Evolutionary conservation across 2,888 invertebrate species (phyloP), one percentile per base, ranked within the genome.

Genomic region (Acanthococcus lagerstroemiae): DNA sequence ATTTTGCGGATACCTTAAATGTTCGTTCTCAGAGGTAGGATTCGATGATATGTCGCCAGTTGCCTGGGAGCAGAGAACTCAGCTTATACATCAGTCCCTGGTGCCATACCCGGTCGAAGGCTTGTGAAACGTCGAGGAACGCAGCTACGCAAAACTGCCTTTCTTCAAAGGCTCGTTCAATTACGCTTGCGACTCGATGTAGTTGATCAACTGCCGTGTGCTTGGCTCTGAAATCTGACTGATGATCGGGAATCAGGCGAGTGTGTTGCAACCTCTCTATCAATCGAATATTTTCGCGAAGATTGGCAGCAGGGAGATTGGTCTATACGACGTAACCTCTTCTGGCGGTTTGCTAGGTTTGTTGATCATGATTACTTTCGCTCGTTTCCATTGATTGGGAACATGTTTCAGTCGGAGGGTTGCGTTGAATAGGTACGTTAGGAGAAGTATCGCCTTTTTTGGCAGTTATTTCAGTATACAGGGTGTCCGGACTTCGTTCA

Each of bases 391-490:
- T 25, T 70, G 66, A 7, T 55, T 48, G 0, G 71, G 72, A 7
- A 72, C 67, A 25, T 71, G 70, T 9, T 57, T 45, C 22, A 70
- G 22, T 68, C 69, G 57, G 4, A 71, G 4, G n/a, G 68, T 21
- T 7, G 72, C 70, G 55, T 73, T 72, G 9, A 70, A 67, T 0
- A 72, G 50, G 17, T 67, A 55, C 3, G 71, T 70, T 0, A 74
- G 45, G 22, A 67, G 60, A 1, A 67, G 21, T 4, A 71, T 61
- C 0, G 68, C 69, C 54, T 70, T 73, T 50, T 56, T 68, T 2
- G 70, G 69, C 6, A 73, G 50, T 26, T 73, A 69, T 69, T 73
- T 71, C 1, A 72, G 46, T 1, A 70, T 37, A 44, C 54, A 65
- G 17, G 72, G 68, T 9, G 66, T n/a, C n/a, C n/a, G n/a, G n/a